Evolutionary conservation across 2,888 invertebrate species (phyloP).

Genomic region (Lomographa bimaculata): DNA sequence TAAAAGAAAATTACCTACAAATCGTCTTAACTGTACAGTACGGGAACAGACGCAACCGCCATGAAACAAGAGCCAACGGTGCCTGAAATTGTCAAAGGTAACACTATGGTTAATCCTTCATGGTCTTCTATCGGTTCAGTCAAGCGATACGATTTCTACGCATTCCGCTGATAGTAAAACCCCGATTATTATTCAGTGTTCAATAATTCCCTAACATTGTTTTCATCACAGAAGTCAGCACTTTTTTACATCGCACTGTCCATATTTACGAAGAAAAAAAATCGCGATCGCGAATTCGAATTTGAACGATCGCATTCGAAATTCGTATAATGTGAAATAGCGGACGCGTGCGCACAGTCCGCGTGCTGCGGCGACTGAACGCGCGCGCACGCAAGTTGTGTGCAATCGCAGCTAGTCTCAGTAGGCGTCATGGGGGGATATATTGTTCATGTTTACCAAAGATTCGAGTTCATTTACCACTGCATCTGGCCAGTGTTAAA

Average conservation of each 20-base stretch:
- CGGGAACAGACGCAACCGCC: conserved; percentile 58
- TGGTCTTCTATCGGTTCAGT: conserved; percentile 55
- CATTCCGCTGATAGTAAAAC: conserved; percentile 51
- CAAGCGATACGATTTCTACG: conserved; percentile 68
- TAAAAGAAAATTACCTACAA: conserved; percentile 31
- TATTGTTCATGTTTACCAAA: conserved; percentile 44
- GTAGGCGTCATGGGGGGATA: conserved; percentile 50
- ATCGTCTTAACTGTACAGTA: conserved; percentile 48
- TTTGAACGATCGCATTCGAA: conserved; percentile 40
- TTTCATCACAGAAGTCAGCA: conserved; percentile 29
- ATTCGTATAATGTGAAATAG: conserved; percentile 40
- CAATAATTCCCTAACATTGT: conserved; percentile 21
- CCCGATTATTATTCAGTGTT: conserved; percentile 33
- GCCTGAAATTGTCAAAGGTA: conserved; percentile 66
- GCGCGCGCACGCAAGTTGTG: conserved; percentile 48
- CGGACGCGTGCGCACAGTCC: conserved; percentile 53
- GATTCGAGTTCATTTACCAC: conserved; percentile 46
- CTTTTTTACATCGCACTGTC: conserved; percentile 38
- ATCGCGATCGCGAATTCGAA: conserved; percentile 30
- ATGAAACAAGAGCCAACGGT: conserved; percentile 60
- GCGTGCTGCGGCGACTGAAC: conserved; percentile 58
- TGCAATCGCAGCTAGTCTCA: conserved; percentile 26
- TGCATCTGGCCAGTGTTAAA: conserved; percentile 48
- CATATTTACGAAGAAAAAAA: conserved; percentile 36
- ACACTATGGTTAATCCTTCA: conserved; percentile 56